Base-by-base conservation (phyloP, 1,140 invertebrate species). In the Oncopodura yosiiana region DNA sequence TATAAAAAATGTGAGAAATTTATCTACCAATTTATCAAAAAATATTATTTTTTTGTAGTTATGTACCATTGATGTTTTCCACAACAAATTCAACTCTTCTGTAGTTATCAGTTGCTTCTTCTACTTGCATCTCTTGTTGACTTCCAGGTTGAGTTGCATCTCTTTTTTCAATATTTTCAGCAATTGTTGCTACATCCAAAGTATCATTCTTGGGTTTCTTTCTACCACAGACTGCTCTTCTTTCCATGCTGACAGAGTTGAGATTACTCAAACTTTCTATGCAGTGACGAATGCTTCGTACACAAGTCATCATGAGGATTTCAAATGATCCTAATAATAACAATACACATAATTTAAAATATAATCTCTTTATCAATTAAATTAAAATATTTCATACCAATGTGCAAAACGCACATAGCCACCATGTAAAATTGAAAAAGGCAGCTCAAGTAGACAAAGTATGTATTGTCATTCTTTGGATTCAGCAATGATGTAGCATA, bases 191-290 rank as follows among this genome's bases (percentile, higher is more conserved):
- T 46, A 64, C 62, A 36, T 64, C 62, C 34, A 64, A 37, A 11
- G 62, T 64, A 36, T 64, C 62, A 36, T 64, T 64, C 58, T 64
- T 64, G 3, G 62, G 62, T 41, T 64, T 64, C 53, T 64, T 61
- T 5, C 62, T 18, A 1, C 62, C 62, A 37, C 62, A 64, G 2
- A 64, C 56, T n/a, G 62, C 62, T 11, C 62, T 36, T 2, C 62
- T 48, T 27, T 64, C 62, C 62, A 64, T 64, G 0, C 42, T 49
- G 19, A 64, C 62, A 8, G 55, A 58, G 49, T 62, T 62, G 36
- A 61, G 32, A 29, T 61, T 61, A 8, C 45, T 51, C 32, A 61
- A 41, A 14, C 49, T 53, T 38, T 64, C 62, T 26, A 64, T 64
- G 51, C 57, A 60, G 49, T 64, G 62, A 19, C 62, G 58, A 37